Evolutionary conservation across 2,113 vertebrate species (phyloP), one percentile per base, ranked within the genome.

Genomic region (Malurus alboscapulatus): DNA sequence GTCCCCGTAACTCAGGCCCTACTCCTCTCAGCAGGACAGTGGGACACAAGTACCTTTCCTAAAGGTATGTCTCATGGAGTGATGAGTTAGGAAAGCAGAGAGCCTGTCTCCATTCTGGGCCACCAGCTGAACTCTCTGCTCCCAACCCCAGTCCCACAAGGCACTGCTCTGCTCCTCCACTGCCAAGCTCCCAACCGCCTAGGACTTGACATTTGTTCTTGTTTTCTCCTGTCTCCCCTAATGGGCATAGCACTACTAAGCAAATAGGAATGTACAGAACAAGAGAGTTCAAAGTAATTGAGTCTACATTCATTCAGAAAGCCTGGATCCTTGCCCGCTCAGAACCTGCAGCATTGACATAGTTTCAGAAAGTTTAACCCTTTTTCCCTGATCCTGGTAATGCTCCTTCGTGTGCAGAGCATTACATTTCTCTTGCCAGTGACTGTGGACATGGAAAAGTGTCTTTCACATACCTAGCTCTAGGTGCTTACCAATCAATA

Each of bases 201-300:
- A 84, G 95, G 93, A 97, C 82, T 92, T 96, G 96, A 97, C 97
- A 95, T 98, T 97, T 97, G 94, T 96, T 95, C 97, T 93, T 97
- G 95, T 97, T 97, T 97, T 97, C 95, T 95, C 93, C 96, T 96
- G 93, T 96, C 97, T 97, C 94, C 89, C 78, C 96, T 96, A 95
- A 97, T 97, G 94, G 84, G 96, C 97, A 96, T 65, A 96, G 95
- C 93, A 96, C 97, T 96, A 96, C 95, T 97, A 97, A 97, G 97
- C 92, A 53, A 96, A 96, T 96, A 97, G 94, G 97, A 98, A 97
- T 97, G 97, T 92, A 93, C 91, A 87, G 96, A 96, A 96, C 95
- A 95, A 96, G 96, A 92, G 94, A 97, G 96, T 97, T 97, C 97
- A 97, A 97, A 97, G 97, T 89, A 94, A 96, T 95, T 94, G 92